Base-by-base conservation (phyloP, 1,140 invertebrate species). In the Rhagoletis zephyria region DNA sequence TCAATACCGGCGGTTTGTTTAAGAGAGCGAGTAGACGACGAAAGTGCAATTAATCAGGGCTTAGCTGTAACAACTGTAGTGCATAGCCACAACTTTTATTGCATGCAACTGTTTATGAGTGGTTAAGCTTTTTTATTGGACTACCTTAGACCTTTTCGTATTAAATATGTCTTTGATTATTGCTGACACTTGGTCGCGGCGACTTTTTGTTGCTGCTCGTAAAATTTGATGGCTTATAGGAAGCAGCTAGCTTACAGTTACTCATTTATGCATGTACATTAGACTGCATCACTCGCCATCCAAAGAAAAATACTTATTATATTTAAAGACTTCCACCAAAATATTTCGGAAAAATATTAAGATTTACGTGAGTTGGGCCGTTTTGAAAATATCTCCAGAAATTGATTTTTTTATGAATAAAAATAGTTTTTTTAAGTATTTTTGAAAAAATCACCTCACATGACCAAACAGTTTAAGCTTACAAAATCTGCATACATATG, bases 141-240 rank as follows among this genome's bases (percentile, higher is more conserved):
- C 61, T n/a, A 14, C n/a, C 16, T 63, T 63, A 63, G 61, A 63
- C 12, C 16, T 14, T 16, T 63, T n/a, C 4, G 1, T 16, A 14
- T n/a, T 16, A 63, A 63, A 14, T 4, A 63, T 63, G 12, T 16
- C 4, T 74, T 74, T 74, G 40, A 74, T 48, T 74, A 48, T 74
- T 3, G 5, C 14, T 74, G 70, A 74, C 70, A 74, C 45, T 74
- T 74, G 3, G 70, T 12, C 14, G 45, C 0, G 10, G 3, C 45
- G 19, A 48, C 2, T 14, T 16, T 51, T 74, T 74, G 48, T 74
- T 74, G 70, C 4, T 48, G 42, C 1, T n/a, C 70, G 48, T 74
- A 74, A 74, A 74, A 74, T n/a, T 74, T 74, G 42, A 74, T 74
- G 70, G 14, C 45, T 45, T 45, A 4, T 74, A 12, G 65, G 10